Base-by-base conservation (phyloP, 2,888 invertebrate genomes). In the Cosmorhoe ocellata region DNA sequence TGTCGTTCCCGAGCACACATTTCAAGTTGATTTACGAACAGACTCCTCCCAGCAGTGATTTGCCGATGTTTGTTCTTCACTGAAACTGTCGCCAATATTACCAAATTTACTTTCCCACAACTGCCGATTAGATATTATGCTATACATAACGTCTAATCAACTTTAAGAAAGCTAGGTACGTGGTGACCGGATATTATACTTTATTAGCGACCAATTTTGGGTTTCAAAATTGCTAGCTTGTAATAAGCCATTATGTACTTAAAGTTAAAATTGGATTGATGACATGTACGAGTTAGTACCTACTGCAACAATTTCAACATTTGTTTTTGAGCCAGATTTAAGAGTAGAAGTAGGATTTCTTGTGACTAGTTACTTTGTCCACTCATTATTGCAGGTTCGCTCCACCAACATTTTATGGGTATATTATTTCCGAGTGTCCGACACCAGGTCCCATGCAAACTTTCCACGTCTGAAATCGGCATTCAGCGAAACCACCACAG, bases 11-110 rank as follows among this genome's bases (percentile, higher is more conserved):
- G 34, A 13, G 39, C 54, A 56, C 54, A 56, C 45, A 34, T 36
- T 45, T 50, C 32, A 22, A 12, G 12, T 44, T 57, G 55, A 52
- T 55, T 51, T 46, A 57, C 50, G 42, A 14, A 33, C 6, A 38
- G 42, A 48, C 42, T 30, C 31, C 36, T 32, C 26, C 10, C 44
- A 44, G 39, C 26, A 47, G 32, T 49, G 44, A 49, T 51, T 36
- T 45, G 32, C 46, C 27, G 13, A 18, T 44, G 34, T 30, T 50
- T 28, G 41, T 11, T 24, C 39, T 14, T 39, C 39, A 33, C 39
- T 49, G 22, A 31, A 22, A 42, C 34, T 46, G 30, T 48, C 37
- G 39, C 47, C 39, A 42, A 45, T 37, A 39, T 39, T 36, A 41
- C 39, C 36, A 26, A 26, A 41, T 18, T 18, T 3, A 30, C 31